Evolutionary conservation across 2,797 vertebrate species (phyloP).

Genomic region (Heterohyrax brucei): DNA sequence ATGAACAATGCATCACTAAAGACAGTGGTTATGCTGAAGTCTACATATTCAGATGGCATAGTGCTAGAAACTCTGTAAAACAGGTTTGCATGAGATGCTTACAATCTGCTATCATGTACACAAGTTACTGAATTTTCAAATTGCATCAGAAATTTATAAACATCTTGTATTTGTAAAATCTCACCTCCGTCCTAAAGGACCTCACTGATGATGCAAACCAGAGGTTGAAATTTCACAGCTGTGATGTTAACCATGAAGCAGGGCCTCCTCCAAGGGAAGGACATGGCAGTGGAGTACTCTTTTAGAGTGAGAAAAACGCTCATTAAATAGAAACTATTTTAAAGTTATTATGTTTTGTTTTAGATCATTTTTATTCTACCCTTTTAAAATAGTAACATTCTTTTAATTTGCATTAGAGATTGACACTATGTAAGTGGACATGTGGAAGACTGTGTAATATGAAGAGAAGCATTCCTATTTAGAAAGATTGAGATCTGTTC

Average conservation of each 20-base stretch:
- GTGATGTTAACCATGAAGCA: not conserved
- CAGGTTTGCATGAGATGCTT: not conserved
- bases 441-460: not conserved
- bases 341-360: not conserved
- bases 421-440: not conserved
- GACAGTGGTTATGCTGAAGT: not conserved
- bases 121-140: slow-evolving; percentile 14
- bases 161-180: not conserved
- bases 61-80: slow-evolving; percentile 2
- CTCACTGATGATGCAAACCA: slow-evolving; percentile 1
- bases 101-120: not conserved
- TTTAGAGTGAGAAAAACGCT: not conserved
- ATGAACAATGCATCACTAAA: slow-evolving; percentile 24
- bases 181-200: not conserved
- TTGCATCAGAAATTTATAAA: slow-evolving; percentile 53
- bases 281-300: accelerated
- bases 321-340: not conserved
- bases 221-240: not conserved
- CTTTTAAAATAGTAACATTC: slow-evolving; percentile 41
- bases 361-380: not conserved
- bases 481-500: not conserved
- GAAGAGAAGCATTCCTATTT: not conserved
- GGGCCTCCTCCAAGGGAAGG: not conserved
- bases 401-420: not conserved
- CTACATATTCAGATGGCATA: not conserved